Evolutionary conservation across 2,888 invertebrate species (phyloP).

Genomic region (Malacosoma neustria): DNA sequence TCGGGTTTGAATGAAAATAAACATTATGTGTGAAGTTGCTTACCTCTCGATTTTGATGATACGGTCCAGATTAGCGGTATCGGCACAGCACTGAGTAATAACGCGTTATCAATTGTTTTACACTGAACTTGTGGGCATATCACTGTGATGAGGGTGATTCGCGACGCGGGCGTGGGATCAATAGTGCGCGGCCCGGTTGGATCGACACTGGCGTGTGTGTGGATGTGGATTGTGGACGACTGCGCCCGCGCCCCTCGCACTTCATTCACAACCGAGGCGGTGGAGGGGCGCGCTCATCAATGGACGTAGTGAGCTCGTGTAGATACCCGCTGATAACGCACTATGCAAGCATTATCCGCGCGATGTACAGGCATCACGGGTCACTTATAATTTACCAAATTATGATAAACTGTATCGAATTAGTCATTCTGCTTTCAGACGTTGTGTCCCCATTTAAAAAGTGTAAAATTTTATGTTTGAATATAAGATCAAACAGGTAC

Average conservation of each 20-base stretch:
- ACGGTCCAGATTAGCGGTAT: constrained; percentile 69
- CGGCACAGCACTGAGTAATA: constrained; percentile 44
- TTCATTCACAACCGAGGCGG: constrained; percentile 43
- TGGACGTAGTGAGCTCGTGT: constrained; percentile 64
- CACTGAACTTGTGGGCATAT: constrained; percentile 54
- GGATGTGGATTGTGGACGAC: neutral
- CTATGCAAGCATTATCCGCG: constrained; percentile 47
- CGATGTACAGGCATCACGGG: constrained; percentile 28
- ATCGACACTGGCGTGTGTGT: constrained; percentile 37
- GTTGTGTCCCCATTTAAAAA: too few relatives aligned
- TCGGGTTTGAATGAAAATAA: constrained; percentile 66
- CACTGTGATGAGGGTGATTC: constrained; percentile 36
- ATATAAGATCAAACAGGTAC: too few relatives aligned
- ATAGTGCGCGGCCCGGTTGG: constrained; percentile 37
- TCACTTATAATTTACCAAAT: too few relatives aligned
- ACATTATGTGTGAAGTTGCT: constrained; percentile 36
- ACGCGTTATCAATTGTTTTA: constrained; percentile 32
- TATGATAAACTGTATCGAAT: too few relatives aligned
- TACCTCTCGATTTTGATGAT: constrained; percentile 67
- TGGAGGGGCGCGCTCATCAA: constrained; percentile 66
- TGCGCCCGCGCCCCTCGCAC: constrained; percentile 56
- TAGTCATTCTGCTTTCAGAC: too few relatives aligned
- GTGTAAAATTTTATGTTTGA: too few relatives aligned
- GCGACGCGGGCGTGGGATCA: constrained; percentile 32
- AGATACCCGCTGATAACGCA: constrained; percentile 63